Conservation (phyloP, 2,888 invertebrate genomes). For the Perizoma flavofasciatum region DNA sequence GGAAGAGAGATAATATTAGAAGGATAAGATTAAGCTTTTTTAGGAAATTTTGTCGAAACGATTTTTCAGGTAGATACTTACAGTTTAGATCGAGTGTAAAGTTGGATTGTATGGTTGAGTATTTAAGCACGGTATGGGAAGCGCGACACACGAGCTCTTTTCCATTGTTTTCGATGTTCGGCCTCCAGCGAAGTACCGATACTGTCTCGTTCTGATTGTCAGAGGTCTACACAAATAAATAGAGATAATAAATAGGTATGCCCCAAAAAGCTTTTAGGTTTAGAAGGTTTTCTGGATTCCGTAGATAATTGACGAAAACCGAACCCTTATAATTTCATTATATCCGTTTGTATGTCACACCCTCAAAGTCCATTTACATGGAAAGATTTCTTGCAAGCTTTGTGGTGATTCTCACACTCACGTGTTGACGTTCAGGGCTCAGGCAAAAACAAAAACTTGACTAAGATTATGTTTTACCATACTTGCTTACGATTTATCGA, state of each 20-base stretch:
- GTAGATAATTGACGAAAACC: too few relatives aligned
- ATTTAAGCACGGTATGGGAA: constrained; percentile 88
- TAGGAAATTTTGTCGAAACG: neutral
- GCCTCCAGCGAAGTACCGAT: constrained; percentile 89
- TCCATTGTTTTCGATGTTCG: constrained; percentile 91
- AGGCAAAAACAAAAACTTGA: too few relatives aligned
- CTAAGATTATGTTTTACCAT: too few relatives aligned
- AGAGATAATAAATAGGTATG: neutral
- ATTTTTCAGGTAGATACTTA: constrained; percentile 81
- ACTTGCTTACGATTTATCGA: too few relatives aligned
- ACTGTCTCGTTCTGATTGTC: constrained; percentile 92
- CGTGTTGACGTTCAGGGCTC: too few relatives aligned
- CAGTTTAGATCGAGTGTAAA: constrained; percentile 94
- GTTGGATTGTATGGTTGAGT: constrained; percentile 89
- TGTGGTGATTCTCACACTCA: neutral
- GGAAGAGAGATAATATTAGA: too few relatives aligned
- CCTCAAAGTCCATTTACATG: too few relatives aligned
- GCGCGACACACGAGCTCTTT: constrained; percentile 91
- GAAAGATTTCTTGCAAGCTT: neutral
- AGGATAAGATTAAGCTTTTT: too few relatives aligned
- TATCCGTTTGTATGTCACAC: too few relatives aligned
- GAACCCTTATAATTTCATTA: too few relatives aligned
- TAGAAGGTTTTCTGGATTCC: too few relatives aligned
- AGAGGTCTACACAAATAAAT: constrained; percentile 86
- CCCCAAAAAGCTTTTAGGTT: neutral